Evolutionary conservation across 1,140 invertebrate genomes (phyloP).

Genomic region (Condylostylus longicornis): DNA sequence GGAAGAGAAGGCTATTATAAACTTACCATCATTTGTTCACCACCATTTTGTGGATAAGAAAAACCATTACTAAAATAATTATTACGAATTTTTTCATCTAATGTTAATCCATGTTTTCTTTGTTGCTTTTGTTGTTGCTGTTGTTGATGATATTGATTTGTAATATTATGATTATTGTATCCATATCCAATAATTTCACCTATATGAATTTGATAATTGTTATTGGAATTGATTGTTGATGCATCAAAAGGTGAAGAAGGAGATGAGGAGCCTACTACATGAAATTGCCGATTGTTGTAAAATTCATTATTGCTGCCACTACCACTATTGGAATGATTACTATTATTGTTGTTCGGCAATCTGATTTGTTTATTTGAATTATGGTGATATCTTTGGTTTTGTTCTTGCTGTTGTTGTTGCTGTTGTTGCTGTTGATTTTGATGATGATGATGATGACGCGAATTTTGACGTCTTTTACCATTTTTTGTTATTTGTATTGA

Average conservation of each 20-base stretch:
- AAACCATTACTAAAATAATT: not conserved
- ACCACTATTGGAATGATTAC: no score
- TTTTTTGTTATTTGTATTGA: conserved; percentile 6
- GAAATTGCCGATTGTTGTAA: conserved; percentile 20
- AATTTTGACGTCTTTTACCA: conserved; percentile 13
- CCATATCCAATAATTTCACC: not conserved
- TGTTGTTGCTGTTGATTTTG: conserved; percentile 17
- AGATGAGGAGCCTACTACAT: no score
- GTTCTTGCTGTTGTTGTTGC: conserved; percentile 14
- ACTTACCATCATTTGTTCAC: no score
- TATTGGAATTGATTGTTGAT: no score
- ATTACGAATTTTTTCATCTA: not conserved
- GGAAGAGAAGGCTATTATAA: no score
- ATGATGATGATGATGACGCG: conserved; percentile 27
- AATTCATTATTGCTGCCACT: conserved; percentile 4
- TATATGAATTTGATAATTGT: no score
- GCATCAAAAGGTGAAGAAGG: no score
- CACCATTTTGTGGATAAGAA: conserved; percentile 1
- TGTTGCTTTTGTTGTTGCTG: conserved; percentile 5
- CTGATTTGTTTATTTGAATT: no score
- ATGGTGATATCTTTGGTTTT: no score
- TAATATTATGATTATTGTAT: not conserved
- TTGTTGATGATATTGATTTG: conserved; percentile 3
- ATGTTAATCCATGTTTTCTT: conserved; percentile 2
- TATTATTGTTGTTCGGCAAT: no score